Base-by-base conservation (phyloP, 2,888 invertebrate genomes). In the Noctua pronuba region DNA sequence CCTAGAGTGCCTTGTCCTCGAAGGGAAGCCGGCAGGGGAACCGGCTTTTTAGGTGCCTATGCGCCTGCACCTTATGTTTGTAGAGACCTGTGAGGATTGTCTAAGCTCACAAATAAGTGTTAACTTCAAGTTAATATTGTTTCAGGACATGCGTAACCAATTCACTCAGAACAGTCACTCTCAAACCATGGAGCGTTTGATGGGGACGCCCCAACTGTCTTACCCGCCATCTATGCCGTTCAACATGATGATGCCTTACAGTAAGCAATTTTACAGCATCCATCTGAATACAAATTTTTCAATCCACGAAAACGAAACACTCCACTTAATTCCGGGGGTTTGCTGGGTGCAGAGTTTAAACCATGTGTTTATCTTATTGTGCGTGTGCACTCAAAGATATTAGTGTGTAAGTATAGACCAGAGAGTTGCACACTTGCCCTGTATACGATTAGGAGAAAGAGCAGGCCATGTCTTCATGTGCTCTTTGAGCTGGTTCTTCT, bases 81-180 rank as follows among this genome's bases (percentile, higher is more conserved):
- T n/a, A n/a, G n/a, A 18, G 8, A 21, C 24, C 2, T 55, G 18
- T 31, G n/a, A 44, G 5, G 21, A 21, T 35, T 74, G 10, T 75
- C 6, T 18, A 65, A 52, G n/a, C 28, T 24, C 21, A 44, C 46
- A 62, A 52, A 10, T n/a, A 44, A 31, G 10, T 24, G 3, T 24
- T 21, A 18, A 58, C 16, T 49, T 66, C 16, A 44, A 35, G 5
- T 69, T 44, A 55, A n/a, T 78, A 46, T 73, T 77, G 38, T 91
- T 85, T 18, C 89, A 96, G 96, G 96, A 96, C 69, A 94, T 94
- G 92, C 94, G 96, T 18, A 96, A 96, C 79, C 96, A 96, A 89
- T 96, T 96, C 88, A 96, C 96, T 0, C 96, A 96, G 86, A 96
- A 96, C 90, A 96, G 95, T 78, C 96, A 96, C 87, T 96, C 96